A percentile compares a stretch with the other conserved stretches of the same genome.
These are phyloP conservation scores for Drosophila formosana DNA, from an alignment of 2,888 invertebrate species.

Conservation along the genomic window DNA sequence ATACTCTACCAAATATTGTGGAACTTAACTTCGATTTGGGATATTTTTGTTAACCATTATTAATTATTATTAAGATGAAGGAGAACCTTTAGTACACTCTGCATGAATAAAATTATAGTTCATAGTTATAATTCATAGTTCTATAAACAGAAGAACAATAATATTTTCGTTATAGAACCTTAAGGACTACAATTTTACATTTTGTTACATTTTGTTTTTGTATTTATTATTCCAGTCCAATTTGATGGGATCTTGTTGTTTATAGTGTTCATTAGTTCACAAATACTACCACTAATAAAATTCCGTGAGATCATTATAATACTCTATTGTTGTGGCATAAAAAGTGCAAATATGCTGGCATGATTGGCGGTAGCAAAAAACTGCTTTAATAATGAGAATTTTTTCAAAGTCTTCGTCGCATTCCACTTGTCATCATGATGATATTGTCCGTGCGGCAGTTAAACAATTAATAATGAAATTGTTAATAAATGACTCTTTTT, in stretches of 20 bases:
- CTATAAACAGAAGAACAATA: no score
- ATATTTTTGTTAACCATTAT: no score
- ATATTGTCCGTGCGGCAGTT: conserved; percentile 21
- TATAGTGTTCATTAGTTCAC: no score
- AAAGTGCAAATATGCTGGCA: conserved; percentile 1
- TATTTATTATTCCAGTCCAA: not conserved
- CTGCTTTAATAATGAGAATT: conserved; percentile 32
- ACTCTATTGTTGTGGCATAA: not conserved
- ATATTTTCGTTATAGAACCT: no score
- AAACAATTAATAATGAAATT: conserved; percentile 54
- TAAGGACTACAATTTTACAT: no score
- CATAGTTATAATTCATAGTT: no score
- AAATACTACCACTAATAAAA: not conserved
- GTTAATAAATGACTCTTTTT: conserved; percentile 50
- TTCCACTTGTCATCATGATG: conserved; percentile 49
- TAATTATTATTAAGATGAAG: no score
- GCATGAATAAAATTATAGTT: no score
- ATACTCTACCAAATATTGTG: not conserved
- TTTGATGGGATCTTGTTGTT: not conserved
- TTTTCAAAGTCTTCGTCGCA: conserved; percentile 28
- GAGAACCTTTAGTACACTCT: no score
- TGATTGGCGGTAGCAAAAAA: conserved; percentile 50
- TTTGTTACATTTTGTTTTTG: no score
- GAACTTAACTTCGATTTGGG: not conserved
- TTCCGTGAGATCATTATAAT: not conserved